These are phyloP conservation scores for Lagria hirta DNA, from an alignment of 2,888 invertebrate species.

Conservation along the genomic window DNA sequence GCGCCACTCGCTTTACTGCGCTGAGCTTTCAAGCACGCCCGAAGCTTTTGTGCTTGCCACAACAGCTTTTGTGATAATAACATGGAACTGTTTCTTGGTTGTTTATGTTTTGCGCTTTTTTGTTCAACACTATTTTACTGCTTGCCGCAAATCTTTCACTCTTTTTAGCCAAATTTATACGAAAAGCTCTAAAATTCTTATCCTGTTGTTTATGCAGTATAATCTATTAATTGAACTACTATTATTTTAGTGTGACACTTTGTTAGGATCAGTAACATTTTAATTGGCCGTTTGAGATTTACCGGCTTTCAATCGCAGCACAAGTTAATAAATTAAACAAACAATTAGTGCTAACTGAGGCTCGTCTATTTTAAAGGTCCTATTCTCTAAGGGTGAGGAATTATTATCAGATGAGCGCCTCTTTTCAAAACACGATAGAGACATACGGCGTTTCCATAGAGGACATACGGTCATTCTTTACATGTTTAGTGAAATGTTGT, in stretches of 20 bases:
- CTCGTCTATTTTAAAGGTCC: conserved; percentile 27
- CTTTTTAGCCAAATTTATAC: conserved; percentile 3
- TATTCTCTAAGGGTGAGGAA: conserved; percentile 27
- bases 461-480: conserved; percentile 12
- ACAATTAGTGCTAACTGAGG: conserved; percentile 26
- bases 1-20: conserved; percentile 49
- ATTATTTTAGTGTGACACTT: no score
- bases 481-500: conserved; percentile 17
- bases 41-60: conserved; percentile 46
- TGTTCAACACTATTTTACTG: conserved; percentile 36
- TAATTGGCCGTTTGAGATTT: conserved; percentile 3
- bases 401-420: conserved; percentile 37
- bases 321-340: conserved; percentile 25
- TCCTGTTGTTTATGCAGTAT: no score
- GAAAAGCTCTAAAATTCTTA: conserved; percentile 9
- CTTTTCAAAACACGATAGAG: conserved; percentile 35
- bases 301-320: neutral
- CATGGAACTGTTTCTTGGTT: conserved; percentile 47
- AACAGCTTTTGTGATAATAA: conserved; percentile 50
- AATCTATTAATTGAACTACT: no score
- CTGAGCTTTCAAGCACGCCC: conserved; percentile 48
- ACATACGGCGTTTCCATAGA: conserved; percentile 35
- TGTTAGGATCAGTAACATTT: no score
- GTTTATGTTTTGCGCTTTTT: conserved; percentile 45
- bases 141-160: conserved; percentile 30